Percentiles rank a stretch among this genome's conserved stretches.
Conservation (phyloP, 1,140 invertebrate species). For the Mamestra configurata region DNA sequence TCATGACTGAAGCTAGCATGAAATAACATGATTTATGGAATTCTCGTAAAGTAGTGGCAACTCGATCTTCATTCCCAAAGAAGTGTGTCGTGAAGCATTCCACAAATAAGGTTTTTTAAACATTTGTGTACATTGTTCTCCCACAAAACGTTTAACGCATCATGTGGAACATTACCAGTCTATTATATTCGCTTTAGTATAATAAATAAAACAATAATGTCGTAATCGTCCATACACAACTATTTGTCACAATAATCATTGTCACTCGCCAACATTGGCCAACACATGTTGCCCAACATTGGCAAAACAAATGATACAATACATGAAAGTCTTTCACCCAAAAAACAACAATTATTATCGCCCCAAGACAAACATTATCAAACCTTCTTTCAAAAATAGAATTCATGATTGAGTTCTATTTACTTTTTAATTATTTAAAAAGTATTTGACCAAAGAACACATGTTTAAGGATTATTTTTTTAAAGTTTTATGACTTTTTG, state of each 20-base stretch:
- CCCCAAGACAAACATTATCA: conserved; percentile 12
- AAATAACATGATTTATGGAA: too few species aligned
- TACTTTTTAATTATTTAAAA: conserved; percentile 15
- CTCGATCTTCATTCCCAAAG: too few species aligned
- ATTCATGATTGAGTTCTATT: background rate
- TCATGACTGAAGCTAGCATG: too few species aligned
- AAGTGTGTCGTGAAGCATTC: background rate
- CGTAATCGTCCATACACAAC: conserved; percentile 1
- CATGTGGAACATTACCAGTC: background rate
- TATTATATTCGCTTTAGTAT: background rate
- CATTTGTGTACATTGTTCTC: conserved; percentile 5
- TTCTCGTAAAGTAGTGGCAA: too few species aligned
- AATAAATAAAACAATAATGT: background rate
- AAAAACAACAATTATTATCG: too few species aligned
- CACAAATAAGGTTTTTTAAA: background rate
- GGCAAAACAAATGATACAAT: conserved; percentile 14
- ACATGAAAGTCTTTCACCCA: conserved; percentile 27
- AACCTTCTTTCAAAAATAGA: background rate
- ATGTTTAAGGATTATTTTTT: background rate
- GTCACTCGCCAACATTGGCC: conserved; percentile 20
- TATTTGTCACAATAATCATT: conserved; percentile 22
- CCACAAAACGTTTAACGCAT: background rate
- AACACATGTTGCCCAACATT: conserved; percentile 28
- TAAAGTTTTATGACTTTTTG: conserved; percentile 1
- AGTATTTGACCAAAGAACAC: background rate